Evolutionary conservation across 2,888 invertebrate genomes (phyloP).

Genomic region (Cheilosia pagana): DNA sequence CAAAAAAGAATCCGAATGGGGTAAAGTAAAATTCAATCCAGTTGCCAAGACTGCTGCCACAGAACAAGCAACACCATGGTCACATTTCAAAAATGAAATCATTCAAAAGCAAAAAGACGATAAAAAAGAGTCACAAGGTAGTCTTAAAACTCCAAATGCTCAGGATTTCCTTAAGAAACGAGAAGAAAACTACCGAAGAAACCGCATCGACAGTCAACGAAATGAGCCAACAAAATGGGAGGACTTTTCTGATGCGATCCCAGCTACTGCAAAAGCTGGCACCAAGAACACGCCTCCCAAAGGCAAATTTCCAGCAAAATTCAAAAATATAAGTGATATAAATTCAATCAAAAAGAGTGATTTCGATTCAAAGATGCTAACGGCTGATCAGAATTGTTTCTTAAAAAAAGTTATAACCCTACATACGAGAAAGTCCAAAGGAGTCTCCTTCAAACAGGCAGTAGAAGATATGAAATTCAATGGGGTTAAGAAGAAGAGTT

Average conservation of each 20-base stretch:
- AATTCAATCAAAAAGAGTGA: slow-evolving; percentile 26
- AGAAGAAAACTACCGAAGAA: slow-evolving; percentile 78
- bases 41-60: slow-evolving; percentile 37
- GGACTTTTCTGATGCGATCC: slow-evolving; percentile 76
- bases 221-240: slow-evolving; percentile 79
- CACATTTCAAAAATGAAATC: slow-evolving; percentile 79
- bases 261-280: background rate
- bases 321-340: background rate
- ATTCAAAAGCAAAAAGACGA: slow-evolving; percentile 76
- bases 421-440: slow-evolving; percentile 18
- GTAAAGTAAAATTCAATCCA: slow-evolving; percentile 78
- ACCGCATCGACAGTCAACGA: slow-evolving; percentile 78
- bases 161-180: slow-evolving; percentile 77
- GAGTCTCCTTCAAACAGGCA: slow-evolving; percentile 33
- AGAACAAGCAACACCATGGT: slow-evolving; percentile 79
- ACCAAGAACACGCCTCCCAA: slow-evolving; percentile 11
- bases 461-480: slow-evolving; percentile 63
- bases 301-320: slow-evolving; percentile 1
- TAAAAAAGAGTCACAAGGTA: slow-evolving; percentile 38
- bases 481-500: slow-evolving; percentile 49
- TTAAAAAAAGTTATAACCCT: slow-evolving; percentile 76
- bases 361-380: slow-evolving; percentile 76
- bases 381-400: slow-evolving; percentile 76
- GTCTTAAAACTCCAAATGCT: slow-evolving; percentile 55
- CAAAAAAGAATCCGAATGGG: slow-evolving; percentile 76